phyloP scores from a whole-genome alignment of 2,797 vertebrate genomes.

The Sphaeramia orbicularis region DNA sequence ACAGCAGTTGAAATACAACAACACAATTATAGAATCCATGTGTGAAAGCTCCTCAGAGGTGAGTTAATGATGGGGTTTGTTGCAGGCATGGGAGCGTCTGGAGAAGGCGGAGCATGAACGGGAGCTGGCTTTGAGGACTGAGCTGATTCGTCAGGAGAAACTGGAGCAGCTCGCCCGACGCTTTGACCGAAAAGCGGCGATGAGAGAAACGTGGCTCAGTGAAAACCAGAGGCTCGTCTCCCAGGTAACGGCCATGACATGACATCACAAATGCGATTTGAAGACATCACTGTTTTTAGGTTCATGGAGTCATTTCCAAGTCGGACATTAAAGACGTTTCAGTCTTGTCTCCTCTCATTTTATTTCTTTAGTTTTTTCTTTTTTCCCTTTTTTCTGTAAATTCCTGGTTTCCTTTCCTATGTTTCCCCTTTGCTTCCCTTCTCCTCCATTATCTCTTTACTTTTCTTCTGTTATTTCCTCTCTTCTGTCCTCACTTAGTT shows the following conservation, averaged over 20 bases:
- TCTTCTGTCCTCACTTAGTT: background rate
- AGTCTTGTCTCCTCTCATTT: background rate
- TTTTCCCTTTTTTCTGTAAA: background rate
- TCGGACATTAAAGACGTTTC: too few relatives aligned
- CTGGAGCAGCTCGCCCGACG: conserved; percentile 97
- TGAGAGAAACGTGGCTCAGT: conserved; percentile 98
- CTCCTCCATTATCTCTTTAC: too few relatives aligned
- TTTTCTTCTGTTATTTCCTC: too few relatives aligned
- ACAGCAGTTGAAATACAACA: too few relatives aligned
- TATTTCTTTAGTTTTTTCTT: background rate
- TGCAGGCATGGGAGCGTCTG: conserved; percentile 97
- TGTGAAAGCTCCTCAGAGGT: too few relatives aligned
- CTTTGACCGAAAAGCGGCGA: conserved; percentile 97
- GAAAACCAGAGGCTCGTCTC: conserved; percentile 97
- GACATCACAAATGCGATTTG: too few relatives aligned
- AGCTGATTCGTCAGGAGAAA: conserved; percentile 98
- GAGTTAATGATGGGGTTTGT: background rate
- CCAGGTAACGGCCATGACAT: conserved; percentile 80
- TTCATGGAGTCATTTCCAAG: too few relatives aligned
- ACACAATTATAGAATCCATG: too few relatives aligned
- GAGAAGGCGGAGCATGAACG: conserved; percentile 99
- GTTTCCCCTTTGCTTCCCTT: too few relatives aligned
- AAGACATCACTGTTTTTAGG: too few relatives aligned
- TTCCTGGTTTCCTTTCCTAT: background rate
- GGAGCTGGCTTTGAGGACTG: conserved; percentile 95